Evolutionary conservation across 2,888 invertebrate genomes (phyloP).

Genomic region (Allophyes oxyacanthae): DNA sequence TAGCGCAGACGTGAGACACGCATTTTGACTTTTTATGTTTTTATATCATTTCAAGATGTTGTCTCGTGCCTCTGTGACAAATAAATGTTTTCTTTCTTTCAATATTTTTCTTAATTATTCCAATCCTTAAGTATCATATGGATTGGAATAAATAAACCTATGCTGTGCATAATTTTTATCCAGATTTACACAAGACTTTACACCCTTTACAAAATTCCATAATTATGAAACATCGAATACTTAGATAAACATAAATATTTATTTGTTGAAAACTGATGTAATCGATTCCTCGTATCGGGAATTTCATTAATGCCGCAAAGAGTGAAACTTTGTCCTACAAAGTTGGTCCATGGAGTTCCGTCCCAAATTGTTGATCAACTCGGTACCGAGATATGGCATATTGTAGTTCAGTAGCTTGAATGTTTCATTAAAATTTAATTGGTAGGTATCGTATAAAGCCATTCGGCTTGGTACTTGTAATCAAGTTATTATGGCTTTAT

Average conservation of each 20-base stretch:
- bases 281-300: conserved; percentile 57
- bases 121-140: no score
- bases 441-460: conserved; percentile 1
- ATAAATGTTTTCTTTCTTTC: no score
- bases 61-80: no score
- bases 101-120: no score
- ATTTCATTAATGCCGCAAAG: conserved; percentile 71
- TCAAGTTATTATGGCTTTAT: conserved; percentile 1
- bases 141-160: no score
- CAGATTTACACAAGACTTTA: no score
- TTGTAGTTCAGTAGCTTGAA: conserved; percentile 24
- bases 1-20: no score
- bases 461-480: conserved; percentile 1
- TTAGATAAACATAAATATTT: background rate
- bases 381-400: conserved; percentile 41
- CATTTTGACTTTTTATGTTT: no score
- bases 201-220: no score
- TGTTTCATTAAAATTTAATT: conserved; percentile 32
- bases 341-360: conserved; percentile 52
- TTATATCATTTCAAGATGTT: no score
- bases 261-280: conserved; percentile 28
- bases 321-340: conserved; percentile 62
- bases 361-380: conserved; percentile 66
- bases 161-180: no score
- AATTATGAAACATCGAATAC: no score